phyloP scores from a whole-genome alignment of 2,797 vertebrate genomes.

The Apodemus agrarius region DNA sequence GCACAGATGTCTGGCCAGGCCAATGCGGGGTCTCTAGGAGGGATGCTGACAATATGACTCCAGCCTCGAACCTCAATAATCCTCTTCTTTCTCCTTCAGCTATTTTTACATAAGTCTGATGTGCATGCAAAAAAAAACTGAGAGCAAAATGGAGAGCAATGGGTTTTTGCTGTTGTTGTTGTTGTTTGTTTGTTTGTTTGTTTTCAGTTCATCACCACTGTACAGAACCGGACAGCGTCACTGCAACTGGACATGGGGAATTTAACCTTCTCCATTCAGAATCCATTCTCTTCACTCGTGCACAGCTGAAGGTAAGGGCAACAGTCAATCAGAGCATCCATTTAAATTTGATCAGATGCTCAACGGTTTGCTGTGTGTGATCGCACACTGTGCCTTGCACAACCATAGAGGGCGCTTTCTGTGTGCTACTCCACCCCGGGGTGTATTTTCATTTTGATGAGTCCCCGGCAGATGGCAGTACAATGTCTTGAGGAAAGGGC shows the following conservation, averaged over 20 bases:
- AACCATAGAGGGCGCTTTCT: slow-evolving; percentile 8
- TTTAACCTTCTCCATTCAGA: slow-evolving; percentile 72
- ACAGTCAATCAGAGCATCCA: background rate
- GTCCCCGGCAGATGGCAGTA: slow-evolving; percentile 53
- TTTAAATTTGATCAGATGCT: background rate
- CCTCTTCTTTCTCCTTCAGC: slow-evolving; percentile 32
- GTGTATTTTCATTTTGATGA: slow-evolving; percentile 24
- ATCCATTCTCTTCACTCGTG: slow-evolving; percentile 68
- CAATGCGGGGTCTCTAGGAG: slow-evolving; percentile 82
- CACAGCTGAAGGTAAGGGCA: slow-evolving; percentile 50
- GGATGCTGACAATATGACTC: slow-evolving; percentile 84
- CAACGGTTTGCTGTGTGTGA: background rate
- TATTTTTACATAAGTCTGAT: slow-evolving; percentile 81
- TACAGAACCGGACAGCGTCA: slow-evolving; percentile 74
- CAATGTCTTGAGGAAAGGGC: slow-evolving; percentile 39
- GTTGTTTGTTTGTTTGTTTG: no score
- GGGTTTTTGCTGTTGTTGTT: slow-evolving; percentile 42
- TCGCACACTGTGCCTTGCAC: background rate
- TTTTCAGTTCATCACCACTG: slow-evolving; percentile 70
- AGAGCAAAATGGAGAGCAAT: slow-evolving; percentile 64
- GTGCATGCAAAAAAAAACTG: slow-evolving; percentile 82
- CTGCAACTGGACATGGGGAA: slow-evolving; percentile 60
- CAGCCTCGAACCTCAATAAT: slow-evolving; percentile 64
- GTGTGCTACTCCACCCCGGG: background rate
- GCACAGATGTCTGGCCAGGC: slow-evolving; percentile 76